A percentile compares a stretch with the other conserved stretches of the same genome.
phyloP scores from a whole-genome alignment of 2,113 vertebrate genomes.

The Ptychochromis oligacanthus region DNA sequence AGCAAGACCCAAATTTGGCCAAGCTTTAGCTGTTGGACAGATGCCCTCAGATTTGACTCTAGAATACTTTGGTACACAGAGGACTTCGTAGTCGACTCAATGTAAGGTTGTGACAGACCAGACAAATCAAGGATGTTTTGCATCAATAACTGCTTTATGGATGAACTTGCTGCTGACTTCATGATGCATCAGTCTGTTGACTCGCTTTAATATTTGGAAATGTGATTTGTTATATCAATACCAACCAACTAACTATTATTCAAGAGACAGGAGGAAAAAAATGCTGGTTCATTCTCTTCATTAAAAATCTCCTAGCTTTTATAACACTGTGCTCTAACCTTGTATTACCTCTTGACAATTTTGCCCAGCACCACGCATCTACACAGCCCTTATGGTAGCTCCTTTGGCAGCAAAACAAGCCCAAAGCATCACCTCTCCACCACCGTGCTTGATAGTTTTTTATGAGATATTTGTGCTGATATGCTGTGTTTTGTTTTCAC shows the following conservation, averaged over 20 bases:
- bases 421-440: too few relatives aligned
- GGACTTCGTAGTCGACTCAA: neutral
- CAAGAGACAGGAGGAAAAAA: neutral
- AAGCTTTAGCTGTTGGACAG: neutral
- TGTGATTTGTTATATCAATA: slow-evolving; percentile 26
- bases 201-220: slow-evolving; percentile 38
- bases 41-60: neutral
- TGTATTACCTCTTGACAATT: neutral
- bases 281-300: neutral
- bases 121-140: too few relatives aligned
- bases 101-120: too few relatives aligned
- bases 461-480: neutral
- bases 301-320: slow-evolving; percentile 13
- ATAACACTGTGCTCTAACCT: slow-evolving; percentile 14
- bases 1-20: neutral
- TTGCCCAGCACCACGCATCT: neutral
- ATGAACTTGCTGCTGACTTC: slow-evolving; percentile 16
- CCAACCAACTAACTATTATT: neutral
- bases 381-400: neutral
- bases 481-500: too few relatives aligned
- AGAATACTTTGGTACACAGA: neutral
- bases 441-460: neutral
- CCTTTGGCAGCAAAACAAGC: neutral
- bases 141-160: neutral
- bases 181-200: slow-evolving; percentile 13